Evolutionary conservation across 2,888 invertebrate species (phyloP).

Genomic region (Ypsolopha sequella): DNA sequence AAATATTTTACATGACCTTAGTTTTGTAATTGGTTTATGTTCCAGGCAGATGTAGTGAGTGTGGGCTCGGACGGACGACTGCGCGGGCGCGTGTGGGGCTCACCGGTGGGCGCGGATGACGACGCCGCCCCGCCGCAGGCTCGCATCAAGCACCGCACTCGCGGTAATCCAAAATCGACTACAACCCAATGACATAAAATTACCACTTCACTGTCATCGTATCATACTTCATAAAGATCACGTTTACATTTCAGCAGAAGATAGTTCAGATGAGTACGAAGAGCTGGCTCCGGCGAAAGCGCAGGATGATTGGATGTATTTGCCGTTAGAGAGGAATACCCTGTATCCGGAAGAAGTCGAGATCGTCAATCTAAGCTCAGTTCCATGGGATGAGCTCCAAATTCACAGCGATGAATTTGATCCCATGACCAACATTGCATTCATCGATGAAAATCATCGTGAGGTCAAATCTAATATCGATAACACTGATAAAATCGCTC

Average conservation of each 20-base stretch:
- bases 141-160: slow-evolving; percentile 34
- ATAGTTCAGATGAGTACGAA: slow-evolving; percentile 64
- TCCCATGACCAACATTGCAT: no score
- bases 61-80: slow-evolving; percentile 41
- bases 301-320: slow-evolving; percentile 57
- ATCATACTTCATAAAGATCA: slow-evolving; percentile 48
- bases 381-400: no score
- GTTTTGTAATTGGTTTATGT: slow-evolving; percentile 3
- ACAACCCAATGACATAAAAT: slow-evolving; percentile 15
- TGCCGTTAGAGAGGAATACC: slow-evolving; percentile 30
- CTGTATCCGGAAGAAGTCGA: slow-evolving; percentile 7
- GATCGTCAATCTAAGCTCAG: no score
- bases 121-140: slow-evolving; percentile 43
- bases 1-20: no score
- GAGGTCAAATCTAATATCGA: no score
- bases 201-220: slow-evolving; percentile 27
- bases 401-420: no score
- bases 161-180: slow-evolving; percentile 50
- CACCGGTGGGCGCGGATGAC: slow-evolving; percentile 54
- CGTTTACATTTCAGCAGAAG: slow-evolving; percentile 64
- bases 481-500: no score
- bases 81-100: slow-evolving; percentile 60
- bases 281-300: slow-evolving; percentile 33
- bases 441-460: no score
- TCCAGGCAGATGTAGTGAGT: slow-evolving; percentile 30